phyloP scores from a whole-genome alignment of 2,113 vertebrate genomes.

The Eidolon helvum region DNA sequence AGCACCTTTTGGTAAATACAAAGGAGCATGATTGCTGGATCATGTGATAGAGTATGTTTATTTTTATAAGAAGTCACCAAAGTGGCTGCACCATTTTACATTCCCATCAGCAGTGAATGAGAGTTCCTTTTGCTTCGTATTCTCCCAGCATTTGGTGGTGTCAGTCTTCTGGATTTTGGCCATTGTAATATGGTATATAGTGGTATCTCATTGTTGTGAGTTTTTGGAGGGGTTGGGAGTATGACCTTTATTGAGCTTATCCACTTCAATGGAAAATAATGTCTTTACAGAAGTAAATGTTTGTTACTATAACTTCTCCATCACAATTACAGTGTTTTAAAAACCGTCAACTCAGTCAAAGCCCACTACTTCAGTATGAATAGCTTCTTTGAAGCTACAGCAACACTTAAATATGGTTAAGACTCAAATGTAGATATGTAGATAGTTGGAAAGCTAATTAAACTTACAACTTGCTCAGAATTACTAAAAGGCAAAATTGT shows the following conservation, averaged over 20 bases:
- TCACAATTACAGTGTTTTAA: constrained; percentile 83
- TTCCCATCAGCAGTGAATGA: too few species aligned
- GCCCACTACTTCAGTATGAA: constrained; percentile 85
- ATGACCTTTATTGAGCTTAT: constrained; percentile 87
- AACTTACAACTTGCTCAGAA: constrained; percentile 81
- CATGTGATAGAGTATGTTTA: too few species aligned
- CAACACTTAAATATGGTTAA: constrained; percentile 89
- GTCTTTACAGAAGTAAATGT: constrained; percentile 86
- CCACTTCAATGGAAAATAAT: constrained; percentile 81
- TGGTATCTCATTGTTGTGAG: too few species aligned
- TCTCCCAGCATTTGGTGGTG: too few species aligned
- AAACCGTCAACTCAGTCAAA: constrained; percentile 84
- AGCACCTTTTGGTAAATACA: too few species aligned
- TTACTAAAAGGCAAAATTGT: constrained; percentile 88
- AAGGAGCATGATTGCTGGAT: too few species aligned
- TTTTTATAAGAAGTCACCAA: too few species aligned
- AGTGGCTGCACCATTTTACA: too few species aligned
- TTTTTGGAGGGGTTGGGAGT: constrained; percentile 56
- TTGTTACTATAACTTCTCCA: constrained; percentile 81
- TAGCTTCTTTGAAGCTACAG: constrained; percentile 90
- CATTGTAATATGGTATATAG: too few species aligned
- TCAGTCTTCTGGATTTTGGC: too few species aligned
- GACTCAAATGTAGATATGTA: constrained; percentile 88
- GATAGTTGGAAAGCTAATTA: constrained; percentile 84
- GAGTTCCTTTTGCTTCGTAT: too few species aligned